These are phyloP conservation scores for Sesia apiformis DNA, from an alignment of 2,888 invertebrate genomes.

Conservation along the genomic window DNA sequence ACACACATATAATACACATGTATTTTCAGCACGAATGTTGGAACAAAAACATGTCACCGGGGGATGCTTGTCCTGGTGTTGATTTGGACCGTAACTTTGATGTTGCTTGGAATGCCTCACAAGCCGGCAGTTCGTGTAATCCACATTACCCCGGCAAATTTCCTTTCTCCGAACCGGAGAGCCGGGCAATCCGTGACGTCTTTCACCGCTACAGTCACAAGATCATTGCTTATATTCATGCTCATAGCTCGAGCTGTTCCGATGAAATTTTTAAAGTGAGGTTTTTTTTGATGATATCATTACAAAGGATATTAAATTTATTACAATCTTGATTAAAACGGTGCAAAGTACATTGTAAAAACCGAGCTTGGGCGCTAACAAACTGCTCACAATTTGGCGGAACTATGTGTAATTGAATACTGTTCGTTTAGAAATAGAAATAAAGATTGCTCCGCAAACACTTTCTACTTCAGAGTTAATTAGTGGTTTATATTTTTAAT, in stretches of 20 bases:
- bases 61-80: constrained; percentile 43
- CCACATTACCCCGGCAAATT: constrained; percentile 39
- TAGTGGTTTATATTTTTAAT: no score
- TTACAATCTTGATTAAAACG: no score
- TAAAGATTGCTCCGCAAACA: no score
- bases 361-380: no score
- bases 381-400: no score
- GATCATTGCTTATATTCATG: constrained; percentile 46
- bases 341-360: no score
- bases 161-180: constrained; percentile 51
- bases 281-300: not conserved
- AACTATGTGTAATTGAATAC: no score
- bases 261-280: constrained; percentile 29
- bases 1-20: no score
- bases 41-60: constrained; percentile 45
- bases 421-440: no score
- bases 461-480: no score
- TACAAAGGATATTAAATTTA: no score
- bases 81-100: constrained; percentile 55
- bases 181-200: constrained; percentile 37
- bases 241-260: constrained; percentile 35
- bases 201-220: constrained; percentile 48
- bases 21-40: constrained; percentile 6
- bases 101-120: constrained; percentile 35
- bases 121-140: constrained; percentile 32